These are phyloP conservation scores for Caracal caracal DNA, from an alignment of 2,113 vertebrate genomes.

Conservation along the genomic window DNA sequence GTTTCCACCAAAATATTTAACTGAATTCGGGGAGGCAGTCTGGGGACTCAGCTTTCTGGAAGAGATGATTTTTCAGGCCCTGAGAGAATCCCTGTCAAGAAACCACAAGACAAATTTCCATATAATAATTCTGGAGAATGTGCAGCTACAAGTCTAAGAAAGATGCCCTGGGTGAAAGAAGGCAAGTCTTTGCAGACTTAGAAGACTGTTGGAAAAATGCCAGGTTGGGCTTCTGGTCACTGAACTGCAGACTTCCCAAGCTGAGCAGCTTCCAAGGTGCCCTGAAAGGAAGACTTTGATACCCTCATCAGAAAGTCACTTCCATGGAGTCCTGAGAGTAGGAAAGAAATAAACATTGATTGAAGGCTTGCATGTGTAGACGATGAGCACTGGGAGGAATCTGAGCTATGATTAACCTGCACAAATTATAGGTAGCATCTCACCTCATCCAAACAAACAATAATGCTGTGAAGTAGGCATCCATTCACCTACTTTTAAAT, in stretches of 20 bases:
- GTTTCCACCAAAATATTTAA: constrained; percentile 22
- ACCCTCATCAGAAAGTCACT: not conserved
- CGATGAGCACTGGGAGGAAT: not conserved
- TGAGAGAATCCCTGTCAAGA: not conserved
- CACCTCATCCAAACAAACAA: not conserved
- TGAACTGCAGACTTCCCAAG: not conserved
- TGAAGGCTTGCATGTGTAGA: not conserved
- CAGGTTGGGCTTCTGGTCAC: rapidly evolving
- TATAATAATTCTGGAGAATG: not conserved
- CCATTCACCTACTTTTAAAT: not conserved
- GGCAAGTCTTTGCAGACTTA: not conserved
- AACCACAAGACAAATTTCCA: not conserved
- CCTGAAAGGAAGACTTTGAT: not conserved
- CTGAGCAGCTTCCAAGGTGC: too few relatives aligned
- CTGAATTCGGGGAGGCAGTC: not conserved
- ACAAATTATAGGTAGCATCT: not conserved
- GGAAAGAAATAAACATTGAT: not conserved
- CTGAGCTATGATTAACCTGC: not conserved
- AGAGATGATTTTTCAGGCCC: not conserved
- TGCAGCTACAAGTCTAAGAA: not conserved
- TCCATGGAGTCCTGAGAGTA: not conserved
- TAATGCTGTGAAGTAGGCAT: not conserved
- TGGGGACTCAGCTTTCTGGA: not conserved
- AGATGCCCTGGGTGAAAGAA: not conserved
- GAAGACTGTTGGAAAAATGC: not conserved